These are phyloP conservation scores for Mya arenaria DNA, from an alignment of 1,140 invertebrate species.

Conservation along the genomic window DNA sequence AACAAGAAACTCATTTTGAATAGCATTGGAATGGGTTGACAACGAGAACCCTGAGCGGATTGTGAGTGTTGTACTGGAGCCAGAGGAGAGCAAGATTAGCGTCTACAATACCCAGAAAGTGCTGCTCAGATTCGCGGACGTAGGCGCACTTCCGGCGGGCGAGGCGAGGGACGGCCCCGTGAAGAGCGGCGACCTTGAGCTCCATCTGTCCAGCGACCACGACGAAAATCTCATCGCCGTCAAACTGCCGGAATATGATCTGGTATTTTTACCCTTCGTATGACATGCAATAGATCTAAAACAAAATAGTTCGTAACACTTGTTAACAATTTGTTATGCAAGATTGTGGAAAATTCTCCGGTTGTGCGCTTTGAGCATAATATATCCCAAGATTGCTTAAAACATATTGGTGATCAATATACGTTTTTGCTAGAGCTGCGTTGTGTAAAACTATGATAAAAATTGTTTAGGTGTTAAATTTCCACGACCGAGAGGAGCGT, in stretches of 20 bases:
- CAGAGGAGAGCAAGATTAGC: neutral
- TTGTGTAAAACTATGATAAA: too few species aligned
- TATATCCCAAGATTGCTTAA: too few species aligned
- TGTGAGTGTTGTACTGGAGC: constrained; percentile 26
- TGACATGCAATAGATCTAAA: too few species aligned
- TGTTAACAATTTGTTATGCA: too few species aligned
- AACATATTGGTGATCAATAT: too few species aligned
- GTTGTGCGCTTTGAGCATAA: too few species aligned
- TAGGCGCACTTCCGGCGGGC: neutral
- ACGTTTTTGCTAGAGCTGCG: too few species aligned
- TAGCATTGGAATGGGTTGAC: constrained; percentile 47
- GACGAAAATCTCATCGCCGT: constrained; percentile 16
- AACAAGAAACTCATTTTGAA: too few species aligned
- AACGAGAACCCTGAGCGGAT: constrained; percentile 26
- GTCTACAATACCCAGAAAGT: constrained; percentile 9
- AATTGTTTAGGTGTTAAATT: constrained; percentile 41
- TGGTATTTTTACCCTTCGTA: too few species aligned
- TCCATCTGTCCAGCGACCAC: constrained; percentile 48
- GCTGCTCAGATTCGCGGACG: constrained; percentile 30
- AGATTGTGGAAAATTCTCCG: too few species aligned
- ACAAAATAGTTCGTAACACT: too few species aligned
- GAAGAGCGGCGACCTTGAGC: constrained; percentile 2
- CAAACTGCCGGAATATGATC: constrained; percentile 45
- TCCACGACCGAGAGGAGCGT: constrained; percentile 14
- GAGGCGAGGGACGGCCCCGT: neutral